phyloP scores from a whole-genome alignment of 2,888 invertebrate species.

The Eustalomyia histrio region DNA sequence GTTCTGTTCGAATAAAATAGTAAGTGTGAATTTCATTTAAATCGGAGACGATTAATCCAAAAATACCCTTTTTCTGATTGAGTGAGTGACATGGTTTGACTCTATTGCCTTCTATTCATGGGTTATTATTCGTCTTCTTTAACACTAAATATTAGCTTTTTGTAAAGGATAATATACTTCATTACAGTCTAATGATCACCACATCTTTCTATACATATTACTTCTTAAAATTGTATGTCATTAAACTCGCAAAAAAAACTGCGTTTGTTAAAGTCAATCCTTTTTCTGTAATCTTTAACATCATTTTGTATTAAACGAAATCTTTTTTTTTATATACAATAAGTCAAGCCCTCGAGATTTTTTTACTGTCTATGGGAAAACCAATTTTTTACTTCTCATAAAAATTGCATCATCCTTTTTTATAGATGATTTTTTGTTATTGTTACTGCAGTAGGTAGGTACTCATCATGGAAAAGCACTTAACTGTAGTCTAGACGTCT shows the following conservation, averaged over 20 bases:
- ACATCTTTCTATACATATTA: neutral
- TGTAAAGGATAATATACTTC: neutral
- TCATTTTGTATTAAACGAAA: slow-evolving; percentile 18
- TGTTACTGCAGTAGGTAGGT: slow-evolving; percentile 64
- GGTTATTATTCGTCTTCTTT: too few relatives aligned
- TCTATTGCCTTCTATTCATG: too few relatives aligned
- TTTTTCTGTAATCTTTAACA: slow-evolving; percentile 34
- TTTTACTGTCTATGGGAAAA: slow-evolving; percentile 31
- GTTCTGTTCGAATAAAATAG: too few relatives aligned
- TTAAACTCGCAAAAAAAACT: slow-evolving; percentile 1
- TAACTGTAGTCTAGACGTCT: slow-evolving; percentile 74
- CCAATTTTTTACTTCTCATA: slow-evolving; percentile 30
- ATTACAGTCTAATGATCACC: neutral
- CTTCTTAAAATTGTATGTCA: slow-evolving; percentile 2
- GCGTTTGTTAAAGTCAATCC: slow-evolving; percentile 8
- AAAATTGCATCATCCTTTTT: slow-evolving; percentile 11
- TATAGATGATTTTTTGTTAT: neutral
- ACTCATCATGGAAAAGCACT: slow-evolving; percentile 72
- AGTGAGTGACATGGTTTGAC: too few relatives aligned
- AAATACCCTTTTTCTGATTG: too few relatives aligned
- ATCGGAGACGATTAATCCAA: too few relatives aligned
- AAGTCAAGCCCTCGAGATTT: slow-evolving; percentile 37
- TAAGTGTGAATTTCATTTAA: too few relatives aligned
- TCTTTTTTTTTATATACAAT: neutral
- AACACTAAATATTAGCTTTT: too few relatives aligned